Evolutionary conservation across 2,888 invertebrate genomes (phyloP), one percentile per base, ranked within the genome.

Genomic region (Palloptera scutellata): DNA sequence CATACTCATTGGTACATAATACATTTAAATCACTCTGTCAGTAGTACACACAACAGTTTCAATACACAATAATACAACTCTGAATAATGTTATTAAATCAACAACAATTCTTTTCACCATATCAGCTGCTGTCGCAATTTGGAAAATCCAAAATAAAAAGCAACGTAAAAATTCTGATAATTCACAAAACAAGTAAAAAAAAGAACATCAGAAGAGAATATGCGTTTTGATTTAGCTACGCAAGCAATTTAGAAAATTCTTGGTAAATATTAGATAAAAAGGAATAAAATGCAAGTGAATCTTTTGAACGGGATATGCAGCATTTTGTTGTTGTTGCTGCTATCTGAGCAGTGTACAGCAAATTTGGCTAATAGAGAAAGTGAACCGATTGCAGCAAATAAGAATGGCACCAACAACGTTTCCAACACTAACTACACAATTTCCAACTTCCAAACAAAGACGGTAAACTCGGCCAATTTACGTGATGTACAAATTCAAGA

Each of bases 401-500:
- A 3, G 20, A 41, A 12, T 61, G 42, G 15, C 40, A 53, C 13
- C 10, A 53, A 30, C n/a, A 42, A 45, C 41, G 55, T 51, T 12
- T 48, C 12, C 54, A 66, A 61, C 15, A 51, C 40, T 48, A 61
- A 19, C 20, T 42, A 40, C 17, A n/a, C 20, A 40, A 52, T 69
- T 42, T 17, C 17, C 52, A 54, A 67, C 40, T 55, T 20, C 30
- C 57, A 61, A 20, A 60, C 52, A 1, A 69, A 67, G 15, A 30
- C 58, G 10, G 55, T 45, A 3, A 69, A 69, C n/a, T 42, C 63
- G 11, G 59, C 65, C 13, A 63, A 67, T 51, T 17, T 66, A 11
- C 19, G 53, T 4, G 60, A 66, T 40, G 64, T 61, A 15, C 67
- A 65, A 42, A 15, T 67, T 3, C 63, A 69, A 42, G 61, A 70